Evolutionary conservation across 2,888 invertebrate species (phyloP).

Genomic region (Nephrotoma flavescens): DNA sequence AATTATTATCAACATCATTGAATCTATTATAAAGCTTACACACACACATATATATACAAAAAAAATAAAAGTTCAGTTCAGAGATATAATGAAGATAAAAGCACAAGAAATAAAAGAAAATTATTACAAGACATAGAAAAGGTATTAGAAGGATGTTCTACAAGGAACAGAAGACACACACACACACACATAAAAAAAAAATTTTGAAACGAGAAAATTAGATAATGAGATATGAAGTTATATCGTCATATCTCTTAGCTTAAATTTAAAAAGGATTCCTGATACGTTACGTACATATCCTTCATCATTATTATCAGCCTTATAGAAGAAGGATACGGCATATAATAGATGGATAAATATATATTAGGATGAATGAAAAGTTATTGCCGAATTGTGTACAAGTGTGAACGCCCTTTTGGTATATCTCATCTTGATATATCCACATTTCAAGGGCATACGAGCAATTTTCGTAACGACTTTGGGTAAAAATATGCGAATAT

Average conservation of each 20-base stretch:
- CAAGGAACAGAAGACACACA: neutral
- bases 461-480: neutral
- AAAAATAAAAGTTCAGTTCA: neutral
- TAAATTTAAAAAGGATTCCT: neutral
- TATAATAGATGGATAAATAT: neutral
- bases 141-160: neutral
- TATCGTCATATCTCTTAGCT: neutral
- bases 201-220: neutral
- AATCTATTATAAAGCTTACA: neutral
- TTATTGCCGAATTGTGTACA: neutral
- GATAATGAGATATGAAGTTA: neutral
- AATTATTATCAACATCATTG: neutral
- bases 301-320: neutral
- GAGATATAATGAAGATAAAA: neutral
- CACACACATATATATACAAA: neutral
- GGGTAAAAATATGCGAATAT: neutral
- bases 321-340: neutral
- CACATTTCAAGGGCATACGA: neutral
- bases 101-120: neutral
- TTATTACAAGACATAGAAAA: neutral
- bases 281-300: neutral
- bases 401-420: neutral
- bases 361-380: neutral
- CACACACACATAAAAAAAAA: neutral
- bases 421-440: neutral